Evolutionary conservation across 2,797 vertebrate genomes (phyloP).

Genomic region (Peromyscus eremicus): DNA sequence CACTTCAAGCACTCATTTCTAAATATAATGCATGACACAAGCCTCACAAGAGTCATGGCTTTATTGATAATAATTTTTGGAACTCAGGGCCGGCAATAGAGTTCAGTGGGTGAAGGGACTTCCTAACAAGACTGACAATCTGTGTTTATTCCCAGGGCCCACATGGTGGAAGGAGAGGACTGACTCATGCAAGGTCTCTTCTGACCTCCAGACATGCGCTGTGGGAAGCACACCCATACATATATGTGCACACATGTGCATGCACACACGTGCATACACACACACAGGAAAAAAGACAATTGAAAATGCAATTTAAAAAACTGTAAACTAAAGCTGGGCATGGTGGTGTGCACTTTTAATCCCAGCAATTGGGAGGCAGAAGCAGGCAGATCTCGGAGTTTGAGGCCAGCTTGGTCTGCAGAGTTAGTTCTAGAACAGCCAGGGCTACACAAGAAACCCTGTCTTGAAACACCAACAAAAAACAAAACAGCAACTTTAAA

Average conservation of each 20-base stretch:
- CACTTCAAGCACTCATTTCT: slow-evolving; percentile 53
- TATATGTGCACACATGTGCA: background rate
- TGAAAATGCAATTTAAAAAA: background rate
- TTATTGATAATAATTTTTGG: slow-evolving; percentile 20
- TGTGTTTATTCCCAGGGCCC: background rate
- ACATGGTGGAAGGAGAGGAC: background rate
- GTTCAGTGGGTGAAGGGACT: background rate
- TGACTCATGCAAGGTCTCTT: background rate
- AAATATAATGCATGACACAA: slow-evolving; percentile 25
- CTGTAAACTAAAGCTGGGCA: background rate
- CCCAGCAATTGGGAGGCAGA: background rate
- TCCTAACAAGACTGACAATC: background rate
- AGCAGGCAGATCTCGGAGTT: background rate
- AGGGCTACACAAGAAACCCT: background rate
- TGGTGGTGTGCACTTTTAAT: background rate
- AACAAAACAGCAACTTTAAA: background rate
- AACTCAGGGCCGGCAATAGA: background rate
- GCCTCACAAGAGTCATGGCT: slow-evolving; percentile 14
- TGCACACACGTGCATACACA: background rate
- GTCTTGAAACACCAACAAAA: background rate
- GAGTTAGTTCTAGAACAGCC: background rate
- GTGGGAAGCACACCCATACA: background rate
- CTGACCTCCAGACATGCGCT: background rate
- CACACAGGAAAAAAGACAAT: background rate
- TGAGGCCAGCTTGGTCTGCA: background rate